phyloP scores from a whole-genome alignment of 2,888 invertebrate genomes.

The Drosophila sordidula region DNA sequence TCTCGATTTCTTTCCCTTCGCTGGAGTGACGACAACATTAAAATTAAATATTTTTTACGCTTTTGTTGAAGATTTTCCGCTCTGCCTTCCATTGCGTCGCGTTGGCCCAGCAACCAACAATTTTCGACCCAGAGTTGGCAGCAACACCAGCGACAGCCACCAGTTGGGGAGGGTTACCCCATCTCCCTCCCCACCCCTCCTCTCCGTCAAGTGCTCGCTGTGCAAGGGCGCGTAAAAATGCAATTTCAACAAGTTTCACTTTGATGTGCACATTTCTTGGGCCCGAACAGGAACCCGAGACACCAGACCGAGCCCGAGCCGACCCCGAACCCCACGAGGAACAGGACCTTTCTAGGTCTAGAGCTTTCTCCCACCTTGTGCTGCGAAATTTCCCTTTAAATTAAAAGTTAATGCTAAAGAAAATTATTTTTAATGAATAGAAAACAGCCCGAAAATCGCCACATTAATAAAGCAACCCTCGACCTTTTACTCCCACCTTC shows the following conservation, averaged over 20 bases:
- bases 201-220: slow-evolving; percentile 50
- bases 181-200: neutral
- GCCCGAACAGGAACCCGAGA: slow-evolving; percentile 14
- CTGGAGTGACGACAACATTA: slow-evolving; percentile 66
- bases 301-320: neutral
- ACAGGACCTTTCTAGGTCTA: slow-evolving; percentile 12
- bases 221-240: slow-evolving; percentile 81
- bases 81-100: slow-evolving; percentile 46
- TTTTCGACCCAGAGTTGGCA: slow-evolving; percentile 58
- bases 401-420: slow-evolving; percentile 78
- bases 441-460: slow-evolving; percentile 73
- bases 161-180: slow-evolving; percentile 15
- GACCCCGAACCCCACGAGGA: slow-evolving; percentile 15
- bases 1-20: slow-evolving; percentile 12
- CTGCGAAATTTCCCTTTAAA: slow-evolving; percentile 64
- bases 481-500: neutral
- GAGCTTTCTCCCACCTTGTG: slow-evolving; percentile 14
- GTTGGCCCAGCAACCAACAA: slow-evolving; percentile 64
- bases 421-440: slow-evolving; percentile 80
- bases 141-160: slow-evolving; percentile 32
- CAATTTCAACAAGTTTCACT: slow-evolving; percentile 81
- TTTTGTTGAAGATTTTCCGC: slow-evolving; percentile 61
- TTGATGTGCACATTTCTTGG: slow-evolving; percentile 78
- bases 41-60: slow-evolving; percentile 75
- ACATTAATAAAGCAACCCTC: slow-evolving; percentile 58